Base-by-base conservation (phyloP, 2,888 invertebrate species). In the Horisme vitalbata region DNA sequence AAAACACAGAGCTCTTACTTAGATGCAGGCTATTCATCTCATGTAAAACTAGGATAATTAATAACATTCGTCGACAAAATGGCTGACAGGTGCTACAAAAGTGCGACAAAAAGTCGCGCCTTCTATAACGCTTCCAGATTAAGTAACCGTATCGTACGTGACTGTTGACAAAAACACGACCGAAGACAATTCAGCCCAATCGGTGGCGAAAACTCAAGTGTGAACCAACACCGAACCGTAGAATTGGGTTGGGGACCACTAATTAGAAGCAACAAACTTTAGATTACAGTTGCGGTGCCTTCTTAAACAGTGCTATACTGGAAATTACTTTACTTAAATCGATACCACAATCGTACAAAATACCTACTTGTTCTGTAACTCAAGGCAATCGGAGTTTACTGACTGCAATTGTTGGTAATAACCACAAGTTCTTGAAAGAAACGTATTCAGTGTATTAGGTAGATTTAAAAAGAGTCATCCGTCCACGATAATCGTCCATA, bases 131-230 rank as follows among this genome's bases (percentile, higher is more conserved):
- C 23, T 35, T 26, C 15, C 26, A 43, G 43, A 43, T 48, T 81
- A 86, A 81, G 75, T 79, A 79, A 80, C 74, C 72, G 73, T 70
- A 41, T 36, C 33, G 43, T 71, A 68, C 80, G 80, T 79, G 81
- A 79, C 76, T 79, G 77, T 79, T 79, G 79, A 79, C 79, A 77
- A 79, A 79, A 80, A 81, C 78, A 75, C 57, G 65, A 64, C 59
- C 56, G 50, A 54, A 73, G 70, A 70, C 70, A 69, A 71, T 70
- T 59, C 51, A 15, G 56, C 39, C 57, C 66, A 59, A 68, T 69
- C 71, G 65, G 57, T 43, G 57, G 50, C 52, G 58, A 59, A 67
- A 68, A 64, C 57, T 61, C 61, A 57, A 57, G 55, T 44, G 54
- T 45, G 43, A 43, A 45, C 23, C 21, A 28, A 51, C 41, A 12